These are phyloP conservation scores for Drosophila littoralis DNA, from an alignment of 1,140 invertebrate species.

Conservation along the genomic window DNA sequence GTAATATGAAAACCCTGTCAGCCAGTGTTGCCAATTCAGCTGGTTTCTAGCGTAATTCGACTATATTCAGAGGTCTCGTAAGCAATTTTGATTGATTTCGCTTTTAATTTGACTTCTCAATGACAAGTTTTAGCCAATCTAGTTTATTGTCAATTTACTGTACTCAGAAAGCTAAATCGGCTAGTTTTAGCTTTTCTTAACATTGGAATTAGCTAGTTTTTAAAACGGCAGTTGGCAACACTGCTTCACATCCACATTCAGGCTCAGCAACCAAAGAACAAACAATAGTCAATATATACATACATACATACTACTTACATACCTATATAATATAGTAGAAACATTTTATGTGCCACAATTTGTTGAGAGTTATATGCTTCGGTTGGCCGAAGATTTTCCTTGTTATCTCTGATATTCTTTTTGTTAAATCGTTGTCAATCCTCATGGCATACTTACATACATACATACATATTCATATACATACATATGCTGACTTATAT, in stretches of 20 bases:
- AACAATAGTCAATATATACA: conserved; percentile 39
- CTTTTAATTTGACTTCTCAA: too few species aligned
- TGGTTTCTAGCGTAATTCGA: too few species aligned
- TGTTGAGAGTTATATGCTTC: conserved; percentile 30
- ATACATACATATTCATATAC: conserved; percentile 28
- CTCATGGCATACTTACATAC: conserved; percentile 29
- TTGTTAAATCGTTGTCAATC: conserved; percentile 37
- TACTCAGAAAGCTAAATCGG: too few species aligned
- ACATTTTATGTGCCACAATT: conserved; percentile 36
- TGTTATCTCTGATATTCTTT: conserved; percentile 41
- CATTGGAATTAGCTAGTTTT: too few species aligned
- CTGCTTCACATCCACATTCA: neutral
- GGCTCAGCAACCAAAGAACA: conserved; percentile 22
- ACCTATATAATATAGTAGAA: conserved; percentile 14
- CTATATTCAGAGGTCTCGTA: too few species aligned
- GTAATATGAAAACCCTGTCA: neutral
- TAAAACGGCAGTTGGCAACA: too few species aligned
- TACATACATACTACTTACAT: neutral
- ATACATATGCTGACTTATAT: conserved; percentile 30
- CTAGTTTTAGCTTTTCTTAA: too few species aligned
- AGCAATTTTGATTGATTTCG: too few species aligned
- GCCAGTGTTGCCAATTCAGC: too few species aligned
- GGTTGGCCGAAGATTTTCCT: conserved; percentile 39
- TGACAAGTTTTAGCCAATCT: too few species aligned
- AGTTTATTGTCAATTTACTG: too few species aligned